Evolutionary conservation across 2,888 invertebrate genomes (phyloP), one percentile per base, ranked within the genome.

Genomic region (Andrena minutula): DNA sequence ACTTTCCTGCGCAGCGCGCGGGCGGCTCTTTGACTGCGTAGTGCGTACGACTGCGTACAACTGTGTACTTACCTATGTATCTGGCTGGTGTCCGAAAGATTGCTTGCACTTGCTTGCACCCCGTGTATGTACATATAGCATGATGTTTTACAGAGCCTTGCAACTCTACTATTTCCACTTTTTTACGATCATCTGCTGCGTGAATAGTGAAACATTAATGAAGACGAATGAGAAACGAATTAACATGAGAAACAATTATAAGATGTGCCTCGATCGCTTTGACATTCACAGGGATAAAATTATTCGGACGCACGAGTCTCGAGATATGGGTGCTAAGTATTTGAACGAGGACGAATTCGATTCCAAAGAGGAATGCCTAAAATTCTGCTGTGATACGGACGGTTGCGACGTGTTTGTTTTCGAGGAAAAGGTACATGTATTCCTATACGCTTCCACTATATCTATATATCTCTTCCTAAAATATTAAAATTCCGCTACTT

Each of bases 371-470:
- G 98, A 98, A 93, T 98, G 98, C 93, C 95, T 98, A 91, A 95
- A 96, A 70, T 95, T 98, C 84, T 98, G 98, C 94, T 98, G 98
- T 94, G 97, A 97, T 94, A 98, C 98, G 2, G 96, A 96, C 68
- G 94, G 96, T 82, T 98, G 98, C 94, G 98, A 98, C 94, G 98
- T 98, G 30, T 98, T 98, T 94, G 97, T 98, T 87, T 98, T 97
- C 92, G 98, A 98, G 94, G 97, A 98, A 92, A 98, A 98, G 96
- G 98, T 97, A 76, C 41, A 10, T 26, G 16, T 32, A 51, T 20
- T 20, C 51, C n/a, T 8, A 51, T 20, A 51, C 2, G 6, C n/a
- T 0, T 41, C 16, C 16, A 41, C 41, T 41, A 41, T 16, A 16
- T 41, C 8, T 5, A 51, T 8, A 8, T 20, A 51, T 20, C 20